These are phyloP conservation scores for Capitulum mitella DNA, from an alignment of 2,888 invertebrate genomes.

Conservation along the genomic window DNA sequence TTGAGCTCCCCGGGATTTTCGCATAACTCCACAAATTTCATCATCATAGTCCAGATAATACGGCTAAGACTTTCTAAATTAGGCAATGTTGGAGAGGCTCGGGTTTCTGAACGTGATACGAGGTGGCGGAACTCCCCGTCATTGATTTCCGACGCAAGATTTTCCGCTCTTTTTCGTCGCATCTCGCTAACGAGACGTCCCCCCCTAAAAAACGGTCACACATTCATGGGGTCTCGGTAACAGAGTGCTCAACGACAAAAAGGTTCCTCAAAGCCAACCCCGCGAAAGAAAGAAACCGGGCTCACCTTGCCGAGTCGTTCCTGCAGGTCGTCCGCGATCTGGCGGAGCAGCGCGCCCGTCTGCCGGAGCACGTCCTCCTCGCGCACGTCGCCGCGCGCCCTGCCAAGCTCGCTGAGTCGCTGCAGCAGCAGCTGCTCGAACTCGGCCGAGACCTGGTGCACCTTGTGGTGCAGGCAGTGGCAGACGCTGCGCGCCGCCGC, in stretches of 20 bases:
- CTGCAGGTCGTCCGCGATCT: slow-evolving; percentile 7
- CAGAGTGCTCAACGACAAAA: too few relatives aligned
- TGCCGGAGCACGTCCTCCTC: not conserved
- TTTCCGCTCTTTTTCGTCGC: too few relatives aligned
- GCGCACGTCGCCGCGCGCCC: not conserved
- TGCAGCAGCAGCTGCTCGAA: not conserved
- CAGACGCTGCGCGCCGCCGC: not conserved
- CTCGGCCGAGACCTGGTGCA: not conserved
- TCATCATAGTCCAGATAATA: slow-evolving; percentile 1
- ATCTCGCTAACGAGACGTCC: too few relatives aligned
- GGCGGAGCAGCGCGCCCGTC: not conserved
- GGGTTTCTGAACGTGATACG: not conserved
- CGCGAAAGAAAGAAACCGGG: too few relatives aligned
- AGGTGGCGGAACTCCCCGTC: not conserved
- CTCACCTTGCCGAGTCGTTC: not conserved
- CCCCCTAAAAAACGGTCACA: too few relatives aligned
- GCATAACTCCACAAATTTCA: not conserved
- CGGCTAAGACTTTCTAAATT: slow-evolving; percentile 14
- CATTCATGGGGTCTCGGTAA: too few relatives aligned
- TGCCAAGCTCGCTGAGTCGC: not conserved
- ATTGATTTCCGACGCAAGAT: not conserved
- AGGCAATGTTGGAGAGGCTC: not conserved
- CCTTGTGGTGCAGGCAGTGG: not conserved
- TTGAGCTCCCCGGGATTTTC: not conserved
- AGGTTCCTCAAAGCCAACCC: too few relatives aligned